Evolutionary conservation across 2,797 vertebrate species (phyloP), one percentile per base, ranked within the genome.

Genomic region (Tachyglossus aculeatus): DNA sequence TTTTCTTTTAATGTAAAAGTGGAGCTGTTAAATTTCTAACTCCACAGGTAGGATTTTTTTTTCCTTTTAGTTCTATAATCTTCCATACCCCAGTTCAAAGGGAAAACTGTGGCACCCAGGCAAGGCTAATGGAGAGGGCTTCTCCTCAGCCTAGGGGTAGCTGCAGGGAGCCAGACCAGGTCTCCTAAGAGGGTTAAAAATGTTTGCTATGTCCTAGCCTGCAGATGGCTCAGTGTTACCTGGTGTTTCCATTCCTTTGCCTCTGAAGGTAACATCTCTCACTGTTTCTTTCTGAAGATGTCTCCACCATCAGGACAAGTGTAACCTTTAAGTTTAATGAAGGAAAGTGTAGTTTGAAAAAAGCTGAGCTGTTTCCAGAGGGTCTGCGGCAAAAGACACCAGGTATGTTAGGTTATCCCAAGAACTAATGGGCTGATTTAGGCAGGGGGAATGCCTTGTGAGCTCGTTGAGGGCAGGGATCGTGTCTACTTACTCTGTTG

Each of bases 271-370:
- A 89, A 92, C 0, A 0, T 88, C 7, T 85, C 27, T 82, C n/a
- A 50, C 77, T 93, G 33, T 94, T 87, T 92, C 81, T 92, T 86
- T 69, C 84, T 93, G 91, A 92, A 86, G 91, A 91, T 81, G 85
- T 91, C 64, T 84, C 92, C 61, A 94, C 93, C 86, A 80, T 97
- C 89, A 98, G 95, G 91, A 94, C 96, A 88, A 97, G 94, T 1
- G 91, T 96, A 85, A 97, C 95, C 36, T 97, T 99, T 91, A 97
- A 94, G 85, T 93, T 96, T 74, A 95, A 93, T 82, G 93, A 95
- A 47, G 90, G 95, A 71, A 96, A 95, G 90, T 99, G 97, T 95
- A 95, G 95, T 88, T 92, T 98, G 88, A 97, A 94, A 92, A 93
- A 95, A 80, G 95, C 94, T 82, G 96, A 96, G 82, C 94, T 92